Percentiles rank a stretch among this genome's conserved stretches.
Evolutionary conservation across 2,797 vertebrate species (phyloP).

Genomic region (Danio aesculapii): DNA sequence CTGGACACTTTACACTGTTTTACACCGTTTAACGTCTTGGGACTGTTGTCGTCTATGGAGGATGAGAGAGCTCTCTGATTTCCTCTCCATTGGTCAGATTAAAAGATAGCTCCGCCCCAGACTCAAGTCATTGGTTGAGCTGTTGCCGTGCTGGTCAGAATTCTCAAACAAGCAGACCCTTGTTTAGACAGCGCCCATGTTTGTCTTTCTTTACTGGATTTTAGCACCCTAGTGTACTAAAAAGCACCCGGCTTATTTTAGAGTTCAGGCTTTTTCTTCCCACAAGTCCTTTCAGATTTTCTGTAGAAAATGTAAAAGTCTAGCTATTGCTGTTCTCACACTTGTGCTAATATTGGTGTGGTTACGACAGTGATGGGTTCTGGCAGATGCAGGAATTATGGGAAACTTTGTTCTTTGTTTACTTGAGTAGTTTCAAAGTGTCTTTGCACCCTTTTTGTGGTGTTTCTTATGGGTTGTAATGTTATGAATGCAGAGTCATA

Average conservation of each 20-base stretch:
- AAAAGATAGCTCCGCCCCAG: too few species aligned
- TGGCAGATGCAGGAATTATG: not conserved
- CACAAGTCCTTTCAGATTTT: not conserved
- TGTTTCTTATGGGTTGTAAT: not conserved
- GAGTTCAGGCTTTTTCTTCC: not conserved
- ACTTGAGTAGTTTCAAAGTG: not conserved
- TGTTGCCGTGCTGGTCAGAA: not conserved
- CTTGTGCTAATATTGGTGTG: conserved; percentile 12
- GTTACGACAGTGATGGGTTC: not conserved
- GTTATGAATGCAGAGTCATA: not conserved
- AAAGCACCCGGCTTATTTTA: not conserved
- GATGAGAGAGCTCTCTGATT: too few species aligned
- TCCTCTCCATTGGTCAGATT: too few species aligned
- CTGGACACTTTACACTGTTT: too few species aligned
- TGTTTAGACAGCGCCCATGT: not conserved
- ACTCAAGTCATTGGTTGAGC: too few species aligned
- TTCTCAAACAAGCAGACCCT: not conserved
- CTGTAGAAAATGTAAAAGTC: not conserved
- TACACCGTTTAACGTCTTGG: too few species aligned
- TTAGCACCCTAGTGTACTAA: not conserved
- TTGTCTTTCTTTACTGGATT: not conserved
- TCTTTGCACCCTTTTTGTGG: not conserved
- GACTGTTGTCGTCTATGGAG: too few species aligned
- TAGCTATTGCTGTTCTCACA: not conserved
- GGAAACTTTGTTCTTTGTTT: conserved; percentile 9